Evolutionary conservation across 2,888 invertebrate genomes (phyloP).

Genomic region (Camptogramma bilineatum): DNA sequence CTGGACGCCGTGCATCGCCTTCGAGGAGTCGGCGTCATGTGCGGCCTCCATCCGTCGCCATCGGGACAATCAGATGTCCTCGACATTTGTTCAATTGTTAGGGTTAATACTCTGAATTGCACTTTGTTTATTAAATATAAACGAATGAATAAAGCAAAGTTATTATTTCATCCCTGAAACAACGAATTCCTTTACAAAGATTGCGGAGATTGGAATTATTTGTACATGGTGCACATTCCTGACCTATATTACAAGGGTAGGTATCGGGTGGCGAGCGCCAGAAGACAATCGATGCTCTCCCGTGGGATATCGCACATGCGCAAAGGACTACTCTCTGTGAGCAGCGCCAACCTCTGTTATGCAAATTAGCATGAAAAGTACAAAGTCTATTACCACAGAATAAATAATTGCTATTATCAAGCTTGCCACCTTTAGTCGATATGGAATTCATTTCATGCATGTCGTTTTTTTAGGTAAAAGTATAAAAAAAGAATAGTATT

Average conservation of each 20-base stretch:
- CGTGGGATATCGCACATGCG: slow-evolving; percentile 83
- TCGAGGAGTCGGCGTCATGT: slow-evolving; percentile 49
- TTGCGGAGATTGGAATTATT: slow-evolving; percentile 37
- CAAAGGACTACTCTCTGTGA: slow-evolving; percentile 47
- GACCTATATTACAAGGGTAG: slow-evolving; percentile 73
- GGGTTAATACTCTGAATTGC: slow-evolving; percentile 85
- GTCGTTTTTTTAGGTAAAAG: background rate
- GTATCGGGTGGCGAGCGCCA: slow-evolving; percentile 55
- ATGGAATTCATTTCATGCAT: background rate
- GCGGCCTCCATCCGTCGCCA: slow-evolving; percentile 63
- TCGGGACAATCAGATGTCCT: slow-evolving; percentile 72
- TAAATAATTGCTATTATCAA: too few species aligned
- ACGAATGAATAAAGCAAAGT: slow-evolving; percentile 76
- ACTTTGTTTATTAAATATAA: slow-evolving; percentile 86
- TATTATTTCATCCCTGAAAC: slow-evolving; percentile 51
- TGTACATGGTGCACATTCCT: slow-evolving; percentile 58
- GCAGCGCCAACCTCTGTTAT: slow-evolving; percentile 39
- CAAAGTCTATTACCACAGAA: slow-evolving; percentile 1
- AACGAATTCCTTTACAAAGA: slow-evolving; percentile 23
- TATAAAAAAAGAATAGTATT: too few species aligned
- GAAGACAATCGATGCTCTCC: slow-evolving; percentile 81
- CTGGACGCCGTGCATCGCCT: slow-evolving; percentile 59
- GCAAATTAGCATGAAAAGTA: slow-evolving; percentile 39
- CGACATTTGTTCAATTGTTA: slow-evolving; percentile 84
- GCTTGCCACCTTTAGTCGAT: background rate